Conservation (phyloP, 2,113 vertebrate species). For the Pteropus alecto region DNA sequence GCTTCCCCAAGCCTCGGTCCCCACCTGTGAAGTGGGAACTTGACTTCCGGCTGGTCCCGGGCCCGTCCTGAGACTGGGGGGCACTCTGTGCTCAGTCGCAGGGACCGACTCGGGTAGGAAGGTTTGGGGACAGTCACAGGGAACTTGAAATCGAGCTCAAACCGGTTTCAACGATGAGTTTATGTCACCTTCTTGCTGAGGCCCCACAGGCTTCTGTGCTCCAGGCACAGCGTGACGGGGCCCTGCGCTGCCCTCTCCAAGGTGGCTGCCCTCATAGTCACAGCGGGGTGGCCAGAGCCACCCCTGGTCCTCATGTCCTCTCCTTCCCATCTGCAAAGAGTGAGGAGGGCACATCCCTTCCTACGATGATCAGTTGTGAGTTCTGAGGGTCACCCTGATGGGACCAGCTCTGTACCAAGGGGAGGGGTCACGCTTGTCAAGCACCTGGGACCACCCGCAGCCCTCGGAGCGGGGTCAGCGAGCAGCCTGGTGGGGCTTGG, state of each 20-base stretch:
- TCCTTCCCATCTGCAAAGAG: background rate
- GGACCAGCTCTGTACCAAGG: background rate
- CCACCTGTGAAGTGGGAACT: too few relatives aligned
- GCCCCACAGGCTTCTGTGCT: background rate
- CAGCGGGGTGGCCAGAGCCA: background rate
- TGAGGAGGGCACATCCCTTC: fast-evolving
- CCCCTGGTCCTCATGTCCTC: background rate
- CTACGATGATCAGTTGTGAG: too few relatives aligned
- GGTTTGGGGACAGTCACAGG: background rate
- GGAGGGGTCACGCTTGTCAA: fast-evolving
- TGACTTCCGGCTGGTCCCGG: too few relatives aligned
- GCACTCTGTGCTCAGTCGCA: background rate
- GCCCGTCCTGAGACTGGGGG: too few relatives aligned
- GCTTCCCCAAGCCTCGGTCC: too few relatives aligned
- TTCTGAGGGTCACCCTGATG: background rate
- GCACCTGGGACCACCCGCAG: too few relatives aligned
- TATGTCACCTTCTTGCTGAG: background rate
- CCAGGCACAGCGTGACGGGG: fast-evolving
- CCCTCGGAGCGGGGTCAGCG: background rate
- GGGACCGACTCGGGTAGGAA: background rate
- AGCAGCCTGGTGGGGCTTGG: fast-evolving
- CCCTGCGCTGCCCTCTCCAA: background rate
- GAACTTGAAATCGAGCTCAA: fast-evolving
- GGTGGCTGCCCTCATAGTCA: background rate
- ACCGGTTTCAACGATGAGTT: fast-evolving